Base-by-base conservation (phyloP, 2,888 invertebrate species). In the Drosophila anomalipes region DNA sequence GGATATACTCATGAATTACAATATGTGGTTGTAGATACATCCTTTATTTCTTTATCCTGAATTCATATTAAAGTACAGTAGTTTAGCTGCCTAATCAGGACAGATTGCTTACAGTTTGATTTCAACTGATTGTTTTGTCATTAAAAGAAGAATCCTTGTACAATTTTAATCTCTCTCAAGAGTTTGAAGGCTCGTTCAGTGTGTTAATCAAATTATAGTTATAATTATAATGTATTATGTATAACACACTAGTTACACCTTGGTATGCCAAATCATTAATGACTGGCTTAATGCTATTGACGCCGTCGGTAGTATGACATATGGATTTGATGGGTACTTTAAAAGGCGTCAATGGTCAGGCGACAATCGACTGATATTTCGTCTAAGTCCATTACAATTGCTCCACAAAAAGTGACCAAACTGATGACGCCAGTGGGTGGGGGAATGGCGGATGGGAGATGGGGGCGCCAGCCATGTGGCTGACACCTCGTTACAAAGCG, bases 281-380 rank as follows among this genome's bases (percentile, higher is more conserved):
- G 37, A 47, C 53, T 65, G 79, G 12, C 6, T 57, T 68, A 77
- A 74, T 71, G 69, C 69, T 68, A 33, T 74, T 76, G 62, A 70
- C 73, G 72, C 84, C 87, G 87, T 82, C 89, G 85, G 87, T 82
- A 73, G 62, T 72, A 72, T 82, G 88, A 80, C 72, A 82, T 67
- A 64, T 76, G 68, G 68, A 54, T 68, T 61, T 71, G 84, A 69
- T 70, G 67, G 65, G 54, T 56, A 53, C 71, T 79, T 70, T 49
- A 51, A 69, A 51, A 82, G 88, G 88, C 88, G 84, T 84, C 83
- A 66, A 75, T 70, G 51, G 64, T 59, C 44, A 53, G 82, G 53
- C 66, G 79, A 67, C 74, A 66, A 74, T 71, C 52, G 71, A 67
- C 62, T 68, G 64, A 71, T 70, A 61, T 76, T 66, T 79, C 41